Percentiles rank a stretch among this genome's conserved stretches.
These are phyloP conservation scores for Opisthocomus hoazin DNA, from an alignment of 2,113 vertebrate genomes.

Conservation along the genomic window DNA sequence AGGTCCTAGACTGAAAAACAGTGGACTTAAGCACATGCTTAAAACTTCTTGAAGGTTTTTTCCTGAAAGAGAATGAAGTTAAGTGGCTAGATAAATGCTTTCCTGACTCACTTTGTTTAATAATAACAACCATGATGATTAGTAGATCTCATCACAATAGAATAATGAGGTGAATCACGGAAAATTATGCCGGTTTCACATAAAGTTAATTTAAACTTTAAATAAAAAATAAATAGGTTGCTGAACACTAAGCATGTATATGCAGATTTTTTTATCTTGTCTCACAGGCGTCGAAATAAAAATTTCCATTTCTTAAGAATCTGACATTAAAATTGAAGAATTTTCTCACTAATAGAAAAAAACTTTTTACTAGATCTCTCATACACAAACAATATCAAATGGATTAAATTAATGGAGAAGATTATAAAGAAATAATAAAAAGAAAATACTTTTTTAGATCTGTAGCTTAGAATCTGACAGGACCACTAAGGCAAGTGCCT, in stretches of 20 bases:
- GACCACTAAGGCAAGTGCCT: neutral
- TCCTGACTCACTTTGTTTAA: constrained; percentile 19
- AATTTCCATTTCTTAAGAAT: neutral
- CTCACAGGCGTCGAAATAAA: neutral
- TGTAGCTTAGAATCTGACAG: neutral
- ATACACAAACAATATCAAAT: neutral
- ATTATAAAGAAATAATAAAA: neutral
- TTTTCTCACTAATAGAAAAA: neutral
- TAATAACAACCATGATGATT: neutral
- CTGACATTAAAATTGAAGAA: neutral
- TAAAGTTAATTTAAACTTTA: neutral
- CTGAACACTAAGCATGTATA: neutral
- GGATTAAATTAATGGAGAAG: accelerated
- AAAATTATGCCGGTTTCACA: constrained; percentile 4
- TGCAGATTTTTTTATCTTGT: neutral
- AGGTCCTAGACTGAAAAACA: neutral
- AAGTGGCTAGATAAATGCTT: neutral
- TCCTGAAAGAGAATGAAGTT: neutral
- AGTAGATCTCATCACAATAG: neutral
- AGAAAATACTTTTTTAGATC: neutral
- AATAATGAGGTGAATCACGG: constrained; percentile 23
- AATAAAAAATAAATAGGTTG: neutral
- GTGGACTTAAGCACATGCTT: neutral
- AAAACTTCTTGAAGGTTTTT: neutral
- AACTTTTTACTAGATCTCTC: neutral